A percentile compares a stretch with the other conserved stretches of the same genome.
Evolutionary conservation across 1,140 invertebrate genomes (phyloP).

Genomic region (Drosophila rhopaloa): DNA sequence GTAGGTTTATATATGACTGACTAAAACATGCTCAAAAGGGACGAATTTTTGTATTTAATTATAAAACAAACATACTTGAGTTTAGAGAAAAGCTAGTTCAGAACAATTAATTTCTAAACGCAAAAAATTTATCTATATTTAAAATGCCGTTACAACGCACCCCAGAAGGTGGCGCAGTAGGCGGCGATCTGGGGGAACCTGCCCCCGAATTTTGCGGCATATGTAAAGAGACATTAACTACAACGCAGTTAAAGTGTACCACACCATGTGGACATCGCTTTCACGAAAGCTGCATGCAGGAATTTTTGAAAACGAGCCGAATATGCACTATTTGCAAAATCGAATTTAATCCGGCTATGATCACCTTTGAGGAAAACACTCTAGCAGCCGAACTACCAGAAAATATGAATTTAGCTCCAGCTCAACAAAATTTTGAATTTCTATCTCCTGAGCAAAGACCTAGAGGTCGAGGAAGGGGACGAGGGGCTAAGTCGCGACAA

Average conservation of each 20-base stretch:
- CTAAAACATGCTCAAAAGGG: slow-evolving; percentile 6
- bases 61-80: neutral
- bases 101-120: neutral
- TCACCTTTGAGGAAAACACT: neutral
- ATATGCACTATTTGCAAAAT: neutral
- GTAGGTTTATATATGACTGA: slow-evolving; percentile 3
- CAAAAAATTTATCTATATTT: slow-evolving; percentile 8
- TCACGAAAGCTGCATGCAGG: neutral
- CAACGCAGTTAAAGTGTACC: slow-evolving; percentile 1
- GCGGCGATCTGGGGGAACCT: neutral
- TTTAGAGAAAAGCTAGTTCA: neutral
- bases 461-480: slow-evolving; percentile 1
- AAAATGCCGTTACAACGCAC: slow-evolving; percentile 3
- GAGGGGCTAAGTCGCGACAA: slow-evolving; percentile 1
- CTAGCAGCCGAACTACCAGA: neutral
- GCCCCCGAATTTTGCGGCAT: slow-evolving; percentile 2
- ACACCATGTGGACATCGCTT: neutral
- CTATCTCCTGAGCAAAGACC: neutral
- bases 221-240: slow-evolving; percentile 1
- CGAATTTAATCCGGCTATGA: neutral
- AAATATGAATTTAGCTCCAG: neutral
- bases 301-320: neutral
- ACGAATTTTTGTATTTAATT: slow-evolving; percentile 3
- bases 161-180: neutral
- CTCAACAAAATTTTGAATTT: neutral